phyloP scores from a whole-genome alignment of 2,888 invertebrate genomes.

The Agelastica alni region DNA sequence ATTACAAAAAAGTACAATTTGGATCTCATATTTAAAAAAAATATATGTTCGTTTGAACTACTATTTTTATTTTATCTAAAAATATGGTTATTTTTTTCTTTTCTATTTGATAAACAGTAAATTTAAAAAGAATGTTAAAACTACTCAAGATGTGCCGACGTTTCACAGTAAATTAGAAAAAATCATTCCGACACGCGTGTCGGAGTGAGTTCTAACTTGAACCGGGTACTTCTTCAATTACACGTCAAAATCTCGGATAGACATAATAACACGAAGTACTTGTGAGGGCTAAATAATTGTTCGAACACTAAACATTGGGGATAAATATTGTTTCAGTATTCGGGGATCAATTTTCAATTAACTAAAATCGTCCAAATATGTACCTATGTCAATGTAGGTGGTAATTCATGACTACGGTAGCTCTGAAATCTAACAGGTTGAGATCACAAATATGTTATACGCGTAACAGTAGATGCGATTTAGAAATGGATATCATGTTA shows the following conservation, averaged over 20 bases:
- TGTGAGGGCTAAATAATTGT: constrained; percentile 1
- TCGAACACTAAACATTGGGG: constrained; percentile 10
- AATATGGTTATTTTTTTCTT: too few relatives aligned
- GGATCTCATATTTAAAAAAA: too few relatives aligned
- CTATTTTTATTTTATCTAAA: too few relatives aligned
- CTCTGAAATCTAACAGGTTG: constrained; percentile 12
- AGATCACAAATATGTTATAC: constrained; percentile 2
- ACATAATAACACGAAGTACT: constrained; percentile 10
- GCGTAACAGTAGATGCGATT: constrained; percentile 1
- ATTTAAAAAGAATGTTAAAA: too few relatives aligned
- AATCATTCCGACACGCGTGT: too few relatives aligned
- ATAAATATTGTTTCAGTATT: constrained; percentile 24
- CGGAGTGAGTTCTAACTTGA: too few relatives aligned
- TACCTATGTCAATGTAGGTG: too few relatives aligned
- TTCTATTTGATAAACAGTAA: too few relatives aligned
- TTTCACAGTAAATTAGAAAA: too few relatives aligned
- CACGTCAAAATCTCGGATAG: neutral
- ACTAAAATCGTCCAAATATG: constrained; percentile 17
- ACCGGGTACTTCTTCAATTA: neutral
- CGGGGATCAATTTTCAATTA: constrained; percentile 25
- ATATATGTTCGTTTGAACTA: too few relatives aligned
- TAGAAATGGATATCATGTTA: neutral
- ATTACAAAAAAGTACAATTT: too few relatives aligned
- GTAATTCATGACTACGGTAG: neutral
- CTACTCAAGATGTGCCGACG: too few relatives aligned